Conservation (phyloP, 2,888 invertebrate genomes). For the Celastrina argiolus region DNA sequence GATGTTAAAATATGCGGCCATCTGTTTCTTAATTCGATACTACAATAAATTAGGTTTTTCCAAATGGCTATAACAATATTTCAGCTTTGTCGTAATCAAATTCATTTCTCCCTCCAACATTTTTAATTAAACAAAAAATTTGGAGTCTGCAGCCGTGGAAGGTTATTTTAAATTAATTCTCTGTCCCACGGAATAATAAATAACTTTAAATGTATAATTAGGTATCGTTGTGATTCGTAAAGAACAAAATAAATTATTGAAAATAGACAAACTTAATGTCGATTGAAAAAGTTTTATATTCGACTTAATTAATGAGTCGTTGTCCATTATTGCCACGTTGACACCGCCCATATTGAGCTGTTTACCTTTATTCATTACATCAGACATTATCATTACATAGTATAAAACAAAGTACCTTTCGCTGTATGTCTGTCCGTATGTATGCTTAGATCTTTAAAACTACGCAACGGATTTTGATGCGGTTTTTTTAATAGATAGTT, state of each 20-base stretch:
- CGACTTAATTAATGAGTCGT: no score
- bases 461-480: no score
- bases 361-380: no score
- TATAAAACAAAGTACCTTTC: no score
- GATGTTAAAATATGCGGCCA: slow-evolving; percentile 65
- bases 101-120: slow-evolving; percentile 19
- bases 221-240: not conserved
- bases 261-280: not conserved
- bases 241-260: not conserved
- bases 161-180: slow-evolving; percentile 5
- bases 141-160: not conserved
- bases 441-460: no score
- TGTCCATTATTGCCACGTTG: no score
- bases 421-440: no score
- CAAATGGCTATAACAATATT: slow-evolving; percentile 34
- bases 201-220: not conserved
- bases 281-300: no score
- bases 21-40: slow-evolving; percentile 45
- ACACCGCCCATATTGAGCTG: no score
- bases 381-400: no score
- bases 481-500: no score
- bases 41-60: slow-evolving; percentile 38
- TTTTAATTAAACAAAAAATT: slow-evolving; percentile 22
- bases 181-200: slow-evolving; percentile 7
- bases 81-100: slow-evolving; percentile 32